These are phyloP conservation scores for Characodon lateralis DNA, from an alignment of 2,797 vertebrate species.

Conservation along the genomic window DNA sequence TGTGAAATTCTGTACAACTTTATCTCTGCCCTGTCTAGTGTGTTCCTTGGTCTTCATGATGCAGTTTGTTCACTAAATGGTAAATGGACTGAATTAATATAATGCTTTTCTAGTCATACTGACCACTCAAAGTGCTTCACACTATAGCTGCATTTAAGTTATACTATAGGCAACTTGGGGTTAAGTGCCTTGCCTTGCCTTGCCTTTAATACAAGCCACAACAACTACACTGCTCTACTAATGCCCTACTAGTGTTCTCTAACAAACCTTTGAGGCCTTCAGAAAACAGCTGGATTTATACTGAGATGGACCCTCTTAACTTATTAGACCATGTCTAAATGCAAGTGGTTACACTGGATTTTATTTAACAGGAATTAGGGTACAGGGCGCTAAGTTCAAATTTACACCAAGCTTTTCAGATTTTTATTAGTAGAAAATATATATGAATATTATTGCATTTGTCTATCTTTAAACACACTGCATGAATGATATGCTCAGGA, in stretches of 20 bases:
- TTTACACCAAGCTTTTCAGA: background rate
- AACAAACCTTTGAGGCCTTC: too few species aligned
- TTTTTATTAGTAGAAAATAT: background rate
- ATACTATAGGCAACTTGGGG: too few species aligned
- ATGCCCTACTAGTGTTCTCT: too few species aligned
- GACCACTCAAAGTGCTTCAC: too few species aligned
- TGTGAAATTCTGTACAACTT: background rate
- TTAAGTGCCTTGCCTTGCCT: too few species aligned
- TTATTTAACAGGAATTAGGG: background rate
- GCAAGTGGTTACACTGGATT: background rate
- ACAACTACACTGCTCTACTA: too few species aligned
- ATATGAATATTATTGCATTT: background rate
- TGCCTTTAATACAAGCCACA: too few species aligned
- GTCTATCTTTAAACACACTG: slow-evolving; percentile 27
- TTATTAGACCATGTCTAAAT: background rate
- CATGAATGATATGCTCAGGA: slow-evolving; percentile 22
- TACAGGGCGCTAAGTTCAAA: background rate
- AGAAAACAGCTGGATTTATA: background rate
- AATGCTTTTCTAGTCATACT: too few species aligned
- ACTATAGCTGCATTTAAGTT: too few species aligned
- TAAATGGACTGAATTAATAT: too few species aligned
- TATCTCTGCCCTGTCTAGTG: background rate
- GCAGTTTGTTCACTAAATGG: too few species aligned
- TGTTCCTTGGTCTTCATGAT: background rate
- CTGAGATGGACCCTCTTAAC: background rate